phyloP scores from a whole-genome alignment of 2,797 vertebrate genomes.

The Loris lydekkerianus region DNA sequence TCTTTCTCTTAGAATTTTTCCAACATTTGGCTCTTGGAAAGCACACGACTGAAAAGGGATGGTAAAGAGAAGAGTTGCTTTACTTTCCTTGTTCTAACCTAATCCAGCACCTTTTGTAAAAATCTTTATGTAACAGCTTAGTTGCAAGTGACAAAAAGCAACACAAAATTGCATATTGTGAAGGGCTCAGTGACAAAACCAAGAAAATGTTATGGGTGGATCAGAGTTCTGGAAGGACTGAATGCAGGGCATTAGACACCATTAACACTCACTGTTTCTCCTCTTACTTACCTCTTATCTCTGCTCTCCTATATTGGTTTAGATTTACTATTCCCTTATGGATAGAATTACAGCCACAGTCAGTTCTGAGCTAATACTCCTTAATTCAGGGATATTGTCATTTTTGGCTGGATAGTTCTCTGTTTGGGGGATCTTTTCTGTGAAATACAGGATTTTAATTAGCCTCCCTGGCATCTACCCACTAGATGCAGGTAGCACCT shows the following conservation, averaged over 20 bases:
- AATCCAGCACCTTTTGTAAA: background rate
- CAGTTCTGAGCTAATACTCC: background rate
- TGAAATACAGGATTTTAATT: background rate
- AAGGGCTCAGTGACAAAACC: background rate
- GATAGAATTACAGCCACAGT: background rate
- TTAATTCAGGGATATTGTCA: background rate
- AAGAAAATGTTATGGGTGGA: background rate
- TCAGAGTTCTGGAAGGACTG: background rate
- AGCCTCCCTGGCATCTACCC: background rate
- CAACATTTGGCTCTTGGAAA: background rate
- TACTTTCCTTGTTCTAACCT: background rate
- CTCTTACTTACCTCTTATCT: background rate
- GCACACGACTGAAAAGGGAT: background rate
- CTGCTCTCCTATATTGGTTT: background rate
- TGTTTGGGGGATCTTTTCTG: background rate
- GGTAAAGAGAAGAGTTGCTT: background rate
- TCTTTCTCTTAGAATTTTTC: background rate
- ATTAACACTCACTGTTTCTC: background rate
- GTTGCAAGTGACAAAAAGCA: background rate
- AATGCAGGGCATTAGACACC: background rate
- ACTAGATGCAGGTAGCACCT: background rate
- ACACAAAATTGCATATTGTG: background rate
- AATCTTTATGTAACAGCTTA: background rate
- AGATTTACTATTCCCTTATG: background rate
- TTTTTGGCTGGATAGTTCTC: background rate